These are phyloP conservation scores for Orthosia cruda DNA, from an alignment of 2,888 invertebrate genomes.

Conservation along the genomic window DNA sequence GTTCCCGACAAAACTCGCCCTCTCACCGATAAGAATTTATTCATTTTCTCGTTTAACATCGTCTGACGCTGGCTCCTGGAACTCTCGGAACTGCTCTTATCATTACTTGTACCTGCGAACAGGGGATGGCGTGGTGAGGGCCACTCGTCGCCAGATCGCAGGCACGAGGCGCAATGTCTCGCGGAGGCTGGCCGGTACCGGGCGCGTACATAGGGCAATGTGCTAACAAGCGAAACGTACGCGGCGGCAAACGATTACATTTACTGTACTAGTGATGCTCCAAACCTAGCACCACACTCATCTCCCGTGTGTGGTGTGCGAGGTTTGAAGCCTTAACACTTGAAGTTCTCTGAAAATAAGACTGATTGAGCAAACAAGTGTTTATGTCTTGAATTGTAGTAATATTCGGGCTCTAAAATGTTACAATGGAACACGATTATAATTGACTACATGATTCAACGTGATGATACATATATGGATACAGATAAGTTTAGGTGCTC, in stretches of 20 bases:
- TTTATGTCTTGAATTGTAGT: constrained; percentile 64
- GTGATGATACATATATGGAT: constrained; percentile 80
- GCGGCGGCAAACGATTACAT: constrained; percentile 66
- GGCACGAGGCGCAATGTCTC: constrained; percentile 64
- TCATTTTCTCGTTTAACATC: constrained; percentile 98
- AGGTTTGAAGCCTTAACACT: constrained; percentile 71
- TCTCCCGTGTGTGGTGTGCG: constrained; percentile 69
- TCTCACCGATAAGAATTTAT: constrained; percentile 98
- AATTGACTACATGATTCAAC: constrained; percentile 81
- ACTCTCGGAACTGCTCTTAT: constrained; percentile 92
- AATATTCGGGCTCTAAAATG: constrained; percentile 65
- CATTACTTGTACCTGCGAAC: constrained; percentile 92
- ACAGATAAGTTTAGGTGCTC: constrained; percentile 90
- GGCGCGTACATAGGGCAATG: constrained; percentile 81
- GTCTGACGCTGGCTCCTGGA: constrained; percentile 96
- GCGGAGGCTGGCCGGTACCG: constrained; percentile 71
- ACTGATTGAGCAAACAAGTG: constrained; percentile 70
- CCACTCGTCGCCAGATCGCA: constrained; percentile 64
- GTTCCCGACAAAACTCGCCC: constrained; percentile 83
- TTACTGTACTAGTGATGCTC: constrained; percentile 56
- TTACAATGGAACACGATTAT: constrained; percentile 70
- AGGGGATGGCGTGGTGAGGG: constrained; percentile 87
- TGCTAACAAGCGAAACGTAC: constrained; percentile 70
- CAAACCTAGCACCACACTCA: constrained; percentile 71
- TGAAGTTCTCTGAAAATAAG: constrained; percentile 77